Percentiles rank a stretch among this genome's conserved stretches.
Conservation (phyloP, 2,888 invertebrate genomes). For the Alviniconcha strummeri region DNA sequence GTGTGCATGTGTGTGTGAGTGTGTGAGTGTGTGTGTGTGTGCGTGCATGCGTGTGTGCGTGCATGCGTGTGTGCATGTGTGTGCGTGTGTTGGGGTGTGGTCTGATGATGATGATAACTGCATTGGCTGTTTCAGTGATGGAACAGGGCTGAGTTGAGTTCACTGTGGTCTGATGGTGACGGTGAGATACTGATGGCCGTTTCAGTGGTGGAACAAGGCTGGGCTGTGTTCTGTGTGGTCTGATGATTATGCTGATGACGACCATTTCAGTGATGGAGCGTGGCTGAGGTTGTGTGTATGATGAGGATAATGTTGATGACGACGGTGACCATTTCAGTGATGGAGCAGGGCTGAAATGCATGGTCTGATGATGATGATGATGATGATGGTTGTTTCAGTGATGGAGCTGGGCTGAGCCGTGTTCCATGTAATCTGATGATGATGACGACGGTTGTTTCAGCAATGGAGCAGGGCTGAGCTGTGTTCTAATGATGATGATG, state of each 20-base stretch:
- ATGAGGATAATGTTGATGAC: too few species aligned
- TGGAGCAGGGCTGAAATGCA: too few species aligned
- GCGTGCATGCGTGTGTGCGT: background rate
- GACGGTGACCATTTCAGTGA: too few species aligned
- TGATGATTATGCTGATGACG: background rate
- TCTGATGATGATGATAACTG: too few species aligned
- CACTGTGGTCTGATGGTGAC: too few species aligned
- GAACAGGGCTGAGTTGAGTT: too few species aligned
- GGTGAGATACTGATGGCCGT: background rate
- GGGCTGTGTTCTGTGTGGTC: slow-evolving; percentile 20
- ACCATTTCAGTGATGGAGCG: too few species aligned
- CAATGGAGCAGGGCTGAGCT: slow-evolving; percentile 21
- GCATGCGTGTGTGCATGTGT: background rate
- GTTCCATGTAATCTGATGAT: slow-evolving; percentile 12
- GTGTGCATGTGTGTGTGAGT: background rate
- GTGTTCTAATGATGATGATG: background rate
- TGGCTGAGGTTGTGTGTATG: too few species aligned
- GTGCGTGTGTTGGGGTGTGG: background rate
- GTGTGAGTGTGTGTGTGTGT: background rate
- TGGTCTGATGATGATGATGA: too few species aligned
- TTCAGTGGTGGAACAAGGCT: slow-evolving; percentile 13
- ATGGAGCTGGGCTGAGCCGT: slow-evolving; percentile 22
- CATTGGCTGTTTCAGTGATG: too few species aligned
- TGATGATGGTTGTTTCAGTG: background rate
- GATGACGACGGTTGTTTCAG: background rate